These are phyloP conservation scores for Notolabrus celidotus DNA, from an alignment of 2,797 vertebrate genomes.

Conservation along the genomic window DNA sequence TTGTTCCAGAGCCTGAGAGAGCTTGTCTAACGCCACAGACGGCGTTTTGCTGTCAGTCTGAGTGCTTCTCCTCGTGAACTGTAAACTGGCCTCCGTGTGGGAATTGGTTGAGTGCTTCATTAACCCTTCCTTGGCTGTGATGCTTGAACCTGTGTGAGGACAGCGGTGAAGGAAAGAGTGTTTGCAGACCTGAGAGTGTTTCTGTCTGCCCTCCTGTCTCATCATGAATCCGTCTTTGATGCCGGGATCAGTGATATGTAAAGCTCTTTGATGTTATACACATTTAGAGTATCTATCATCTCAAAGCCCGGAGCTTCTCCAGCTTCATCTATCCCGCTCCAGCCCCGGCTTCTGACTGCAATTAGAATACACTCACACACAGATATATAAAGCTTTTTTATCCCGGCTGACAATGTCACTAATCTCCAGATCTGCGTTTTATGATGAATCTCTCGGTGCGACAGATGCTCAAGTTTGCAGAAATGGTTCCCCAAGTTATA, in stretches of 20 bases:
- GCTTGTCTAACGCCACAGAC: neutral
- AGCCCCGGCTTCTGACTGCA: neutral
- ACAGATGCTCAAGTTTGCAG: conserved; percentile 4
- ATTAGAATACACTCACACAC: neutral
- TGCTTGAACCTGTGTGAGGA: too few relatives aligned
- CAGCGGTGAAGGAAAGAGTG: too few relatives aligned
- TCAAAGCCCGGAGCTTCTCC: conserved; percentile 9
- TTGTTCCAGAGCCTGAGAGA: neutral
- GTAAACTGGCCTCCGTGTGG: neutral
- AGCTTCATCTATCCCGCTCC: neutral
- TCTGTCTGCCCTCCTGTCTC: neutral
- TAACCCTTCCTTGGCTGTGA: too few relatives aligned
- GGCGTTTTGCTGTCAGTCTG: neutral
- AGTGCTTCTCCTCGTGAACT: neutral
- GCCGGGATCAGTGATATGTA: too few relatives aligned
- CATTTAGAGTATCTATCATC: conserved; percentile 18
- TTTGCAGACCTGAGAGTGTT: too few relatives aligned
- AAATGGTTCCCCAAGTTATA: conserved; percentile 10
- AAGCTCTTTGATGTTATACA: too few relatives aligned
- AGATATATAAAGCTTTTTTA: neutral
- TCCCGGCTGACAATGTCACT: neutral
- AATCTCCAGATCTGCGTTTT: conserved; percentile 2
- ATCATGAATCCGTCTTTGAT: neutral
- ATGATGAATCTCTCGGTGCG: neutral
- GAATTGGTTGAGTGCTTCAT: too few relatives aligned